A percentile compares a stretch with the other conserved stretches of the same genome.
Conservation (phyloP, 2,797 vertebrate species). For the Tympanoctomys barrerae region DNA sequence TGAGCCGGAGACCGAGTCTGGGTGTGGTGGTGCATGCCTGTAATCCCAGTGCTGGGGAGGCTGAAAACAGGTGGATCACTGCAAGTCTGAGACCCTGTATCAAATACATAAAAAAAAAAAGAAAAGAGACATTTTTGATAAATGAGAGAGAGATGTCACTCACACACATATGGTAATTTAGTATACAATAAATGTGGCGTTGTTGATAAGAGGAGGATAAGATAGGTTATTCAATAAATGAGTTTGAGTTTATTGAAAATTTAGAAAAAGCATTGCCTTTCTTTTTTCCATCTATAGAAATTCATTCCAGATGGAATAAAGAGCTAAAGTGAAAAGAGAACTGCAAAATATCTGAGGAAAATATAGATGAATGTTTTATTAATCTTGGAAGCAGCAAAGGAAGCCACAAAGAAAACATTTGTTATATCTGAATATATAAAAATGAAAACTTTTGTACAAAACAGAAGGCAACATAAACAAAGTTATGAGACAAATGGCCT, state of each 20-base stretch:
- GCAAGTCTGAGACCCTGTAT: too few species aligned
- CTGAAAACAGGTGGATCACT: too few species aligned
- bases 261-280: neutral
- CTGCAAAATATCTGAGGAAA: conserved; percentile 58
- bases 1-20: too few species aligned
- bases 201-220: neutral
- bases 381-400: conserved; percentile 57
- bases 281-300: neutral
- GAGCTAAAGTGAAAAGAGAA: conserved; percentile 34
- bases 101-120: neutral
- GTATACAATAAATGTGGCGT: conserved; percentile 10
- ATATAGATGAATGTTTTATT: conserved; percentile 51
- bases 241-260: conserved; percentile 14
- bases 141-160: conserved; percentile 31
- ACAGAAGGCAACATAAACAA: conserved; percentile 37
- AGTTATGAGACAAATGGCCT: conserved; percentile 29
- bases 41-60: too few species aligned
- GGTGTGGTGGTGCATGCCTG: too few species aligned
- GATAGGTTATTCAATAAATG: conserved; percentile 44
- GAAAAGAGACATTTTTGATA: conserved; percentile 45
- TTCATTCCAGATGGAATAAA: conserved; percentile 60
- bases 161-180: neutral
- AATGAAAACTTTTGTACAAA: conserved; percentile 41
- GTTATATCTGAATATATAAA: conserved; percentile 50
- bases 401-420: conserved; percentile 49